These are phyloP conservation scores for Andrena haemorrhoa DNA, from an alignment of 2,888 invertebrate species.

Conservation along the genomic window DNA sequence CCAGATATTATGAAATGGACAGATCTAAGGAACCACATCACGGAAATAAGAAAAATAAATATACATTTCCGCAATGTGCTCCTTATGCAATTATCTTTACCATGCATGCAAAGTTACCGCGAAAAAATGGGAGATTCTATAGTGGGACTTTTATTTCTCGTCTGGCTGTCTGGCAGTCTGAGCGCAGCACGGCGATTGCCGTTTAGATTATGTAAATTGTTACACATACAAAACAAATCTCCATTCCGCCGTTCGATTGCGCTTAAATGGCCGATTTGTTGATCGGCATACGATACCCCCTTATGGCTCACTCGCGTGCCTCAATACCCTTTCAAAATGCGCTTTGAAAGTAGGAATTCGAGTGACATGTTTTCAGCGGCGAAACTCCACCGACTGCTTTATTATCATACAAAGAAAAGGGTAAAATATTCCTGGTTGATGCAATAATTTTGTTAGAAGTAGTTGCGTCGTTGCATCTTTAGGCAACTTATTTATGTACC, in stretches of 20 bases:
- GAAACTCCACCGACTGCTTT: conserved; percentile 1
- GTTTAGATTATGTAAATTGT: conserved; percentile 79
- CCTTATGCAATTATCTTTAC: background rate
- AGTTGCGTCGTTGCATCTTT: background rate
- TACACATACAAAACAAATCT: conserved; percentile 60
- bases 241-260: conserved; percentile 33
- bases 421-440: background rate
- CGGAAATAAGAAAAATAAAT: conserved; percentile 1
- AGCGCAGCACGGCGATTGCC: conserved; percentile 6
- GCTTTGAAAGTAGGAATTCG: conserved; percentile 16
- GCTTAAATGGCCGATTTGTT: conserved; percentile 56
- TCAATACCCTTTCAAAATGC: conserved; percentile 50
- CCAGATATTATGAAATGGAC: background rate
- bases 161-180: background rate
- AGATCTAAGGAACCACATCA: background rate
- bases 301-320: conserved; percentile 13
- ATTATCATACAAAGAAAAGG: conserved; percentile 8
- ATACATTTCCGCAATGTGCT: background rate
- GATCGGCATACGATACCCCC: conserved; percentile 44
- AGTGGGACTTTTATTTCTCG: background rate
- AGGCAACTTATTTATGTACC: no score
- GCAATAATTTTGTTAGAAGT: background rate
- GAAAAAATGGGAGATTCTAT: background rate
- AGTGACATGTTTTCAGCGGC: conserved; percentile 20
- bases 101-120: background rate